Conservation (phyloP, 2,113 vertebrate genomes). For the Alces alces region DNA sequence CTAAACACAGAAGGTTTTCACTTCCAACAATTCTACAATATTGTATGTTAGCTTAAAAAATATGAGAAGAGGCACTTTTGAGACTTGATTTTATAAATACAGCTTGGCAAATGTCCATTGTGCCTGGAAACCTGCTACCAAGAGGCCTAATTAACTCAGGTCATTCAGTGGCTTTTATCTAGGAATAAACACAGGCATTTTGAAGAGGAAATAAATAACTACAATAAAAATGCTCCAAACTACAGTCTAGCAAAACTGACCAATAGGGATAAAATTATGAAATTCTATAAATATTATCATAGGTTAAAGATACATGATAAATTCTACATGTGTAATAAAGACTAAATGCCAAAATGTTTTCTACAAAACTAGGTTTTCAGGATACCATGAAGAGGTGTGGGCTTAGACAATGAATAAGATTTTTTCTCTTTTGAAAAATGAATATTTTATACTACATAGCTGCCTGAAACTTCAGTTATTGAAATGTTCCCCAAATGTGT, state of each 20-base stretch:
- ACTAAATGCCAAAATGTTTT: conserved; percentile 49
- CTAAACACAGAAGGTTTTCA: conserved; percentile 70
- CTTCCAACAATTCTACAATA: conserved; percentile 71
- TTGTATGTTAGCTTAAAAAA: conserved; percentile 66
- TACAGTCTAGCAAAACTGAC: conserved; percentile 25
- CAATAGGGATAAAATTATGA: conserved; percentile 54
- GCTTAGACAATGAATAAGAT: conserved; percentile 55
- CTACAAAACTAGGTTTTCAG: conserved; percentile 51
- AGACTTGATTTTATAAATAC: conserved; percentile 70
- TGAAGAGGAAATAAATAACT: conserved; percentile 54
- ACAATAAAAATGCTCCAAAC: conserved; percentile 23
- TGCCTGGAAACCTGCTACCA: background rate
- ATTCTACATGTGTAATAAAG: conserved; percentile 53
- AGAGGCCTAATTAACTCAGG: conserved; percentile 53
- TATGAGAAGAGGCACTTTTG: conserved; percentile 45
- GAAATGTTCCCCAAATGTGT: conserved; percentile 26
- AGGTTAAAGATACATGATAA: conserved; percentile 37
- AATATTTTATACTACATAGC: conserved; percentile 44
- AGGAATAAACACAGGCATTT: conserved; percentile 3
- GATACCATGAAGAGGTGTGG: conserved; percentile 14
- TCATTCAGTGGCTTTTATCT: conserved; percentile 42
- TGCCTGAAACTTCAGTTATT: conserved; percentile 46
- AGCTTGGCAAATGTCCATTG: conserved; percentile 62
- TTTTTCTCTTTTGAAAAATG: conserved; percentile 43
- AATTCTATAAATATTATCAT: conserved; percentile 65